A percentile compares a stretch with the other conserved stretches of the same genome.
phyloP scores from a whole-genome alignment of 2,113 vertebrate genomes.

The Rhombomys opimus region DNA sequence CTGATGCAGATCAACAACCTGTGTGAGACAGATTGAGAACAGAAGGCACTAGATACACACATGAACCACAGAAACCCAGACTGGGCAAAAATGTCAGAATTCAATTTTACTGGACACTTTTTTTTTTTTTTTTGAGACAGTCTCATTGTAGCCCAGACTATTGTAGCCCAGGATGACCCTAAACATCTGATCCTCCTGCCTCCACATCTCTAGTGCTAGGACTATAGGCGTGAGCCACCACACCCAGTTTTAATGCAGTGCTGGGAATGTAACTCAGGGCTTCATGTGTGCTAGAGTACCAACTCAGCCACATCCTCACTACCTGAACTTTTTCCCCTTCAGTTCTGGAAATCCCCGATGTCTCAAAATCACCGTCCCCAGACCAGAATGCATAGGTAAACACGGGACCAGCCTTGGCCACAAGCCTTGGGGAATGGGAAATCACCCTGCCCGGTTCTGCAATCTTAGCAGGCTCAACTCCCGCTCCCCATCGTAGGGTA shows the following conservation, averaged over 20 bases:
- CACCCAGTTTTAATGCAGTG: not conserved
- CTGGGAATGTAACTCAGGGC: not conserved
- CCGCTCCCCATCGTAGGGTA: not conserved
- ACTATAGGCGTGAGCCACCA: not conserved
- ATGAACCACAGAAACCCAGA: not conserved
- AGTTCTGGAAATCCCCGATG: conserved; percentile 54
- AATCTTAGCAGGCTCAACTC: conserved; percentile 10
- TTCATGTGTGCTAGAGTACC: not conserved
- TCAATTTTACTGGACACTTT: not conserved
- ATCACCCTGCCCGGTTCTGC: conserved; percentile 36
- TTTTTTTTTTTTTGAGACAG: not conserved
- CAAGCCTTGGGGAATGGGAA: conserved; percentile 59
- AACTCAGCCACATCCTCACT: not conserved
- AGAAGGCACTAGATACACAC: not conserved
- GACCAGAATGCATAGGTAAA: conserved; percentile 27
- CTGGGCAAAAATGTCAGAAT: conserved; percentile 11
- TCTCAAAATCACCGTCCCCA: conserved; percentile 48
- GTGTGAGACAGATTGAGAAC: not conserved
- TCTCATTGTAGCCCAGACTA: too few species aligned
- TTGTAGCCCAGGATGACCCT: not conserved
- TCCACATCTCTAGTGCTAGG: not conserved
- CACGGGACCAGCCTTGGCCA: conserved; percentile 11
- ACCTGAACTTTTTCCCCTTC: not conserved
- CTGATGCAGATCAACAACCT: not conserved
- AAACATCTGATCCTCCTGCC: not conserved